Evolutionary conservation across 2,797 vertebrate species (phyloP).

Genomic region (Chlorospingus semifuscus): DNA sequence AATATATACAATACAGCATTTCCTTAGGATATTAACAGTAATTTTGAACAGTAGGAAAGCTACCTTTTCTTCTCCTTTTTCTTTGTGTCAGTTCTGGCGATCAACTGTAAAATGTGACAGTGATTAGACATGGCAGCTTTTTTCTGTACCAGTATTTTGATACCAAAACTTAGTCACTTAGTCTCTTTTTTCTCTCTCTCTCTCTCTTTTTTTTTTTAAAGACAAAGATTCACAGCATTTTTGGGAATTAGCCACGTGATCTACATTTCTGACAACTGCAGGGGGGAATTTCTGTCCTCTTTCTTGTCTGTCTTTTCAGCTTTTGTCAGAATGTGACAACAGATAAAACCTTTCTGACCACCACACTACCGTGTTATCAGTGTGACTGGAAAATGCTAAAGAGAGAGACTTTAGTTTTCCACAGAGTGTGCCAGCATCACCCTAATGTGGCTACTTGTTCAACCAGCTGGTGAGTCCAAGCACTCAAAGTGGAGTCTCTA

Average conservation of each 20-base stretch:
- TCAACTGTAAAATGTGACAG: constrained; percentile 40
- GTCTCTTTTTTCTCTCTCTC: fast-evolving
- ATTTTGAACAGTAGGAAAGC: background rate
- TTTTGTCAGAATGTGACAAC: background rate
- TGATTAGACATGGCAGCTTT: constrained; percentile 27
- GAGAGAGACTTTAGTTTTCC: background rate
- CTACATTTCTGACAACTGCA: background rate
- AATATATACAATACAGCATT: background rate
- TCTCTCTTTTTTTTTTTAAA: background rate
- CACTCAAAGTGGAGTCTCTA: background rate
- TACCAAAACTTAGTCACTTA: background rate
- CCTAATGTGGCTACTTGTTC: background rate
- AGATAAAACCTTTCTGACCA: background rate
- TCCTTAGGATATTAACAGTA: constrained; percentile 27
- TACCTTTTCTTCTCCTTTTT: constrained; percentile 44
- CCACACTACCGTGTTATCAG: fast-evolving
- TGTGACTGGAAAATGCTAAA: background rate
- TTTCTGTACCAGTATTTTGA: background rate
- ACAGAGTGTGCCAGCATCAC: background rate
- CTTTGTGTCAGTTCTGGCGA: background rate
- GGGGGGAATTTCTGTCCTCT: background rate
- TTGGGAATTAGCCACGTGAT: background rate
- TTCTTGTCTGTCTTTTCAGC: background rate
- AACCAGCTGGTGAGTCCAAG: background rate
- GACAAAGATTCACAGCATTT: background rate